Percentiles rank a stretch among this genome's conserved stretches.
Conservation (phyloP, 2,888 invertebrate genomes). For the Chrysolina haemoptera region DNA sequence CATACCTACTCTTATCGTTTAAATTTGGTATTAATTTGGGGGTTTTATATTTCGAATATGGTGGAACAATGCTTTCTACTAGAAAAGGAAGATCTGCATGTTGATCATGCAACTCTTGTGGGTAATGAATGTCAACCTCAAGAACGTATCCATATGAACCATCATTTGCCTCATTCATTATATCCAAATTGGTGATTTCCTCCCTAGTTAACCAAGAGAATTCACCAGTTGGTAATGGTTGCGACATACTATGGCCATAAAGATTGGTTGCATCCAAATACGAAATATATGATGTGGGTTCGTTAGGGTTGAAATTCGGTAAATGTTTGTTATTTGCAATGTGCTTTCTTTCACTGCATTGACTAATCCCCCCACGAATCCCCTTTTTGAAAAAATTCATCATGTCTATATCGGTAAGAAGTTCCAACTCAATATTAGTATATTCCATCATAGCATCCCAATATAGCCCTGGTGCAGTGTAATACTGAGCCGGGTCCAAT, state of each 20-base stretch:
- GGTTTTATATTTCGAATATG: too few relatives aligned
- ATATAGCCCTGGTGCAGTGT: slow-evolving; percentile 29
- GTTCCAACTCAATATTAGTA: slow-evolving; percentile 57
- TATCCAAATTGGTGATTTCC: too few relatives aligned
- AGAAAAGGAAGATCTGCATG: too few relatives aligned
- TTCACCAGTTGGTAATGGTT: slow-evolving; percentile 23
- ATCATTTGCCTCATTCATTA: too few relatives aligned
- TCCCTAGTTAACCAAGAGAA: neutral
- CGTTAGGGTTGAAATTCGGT: slow-evolving; percentile 6
- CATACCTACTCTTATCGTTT: too few relatives aligned
- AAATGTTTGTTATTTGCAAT: slow-evolving; percentile 6
- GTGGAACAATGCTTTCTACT: too few relatives aligned
- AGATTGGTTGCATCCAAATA: slow-evolving; percentile 30
- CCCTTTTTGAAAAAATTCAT: neutral
- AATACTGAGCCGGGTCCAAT: slow-evolving; percentile 22
- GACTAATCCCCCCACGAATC: too few relatives aligned
- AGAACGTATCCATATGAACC: too few relatives aligned
- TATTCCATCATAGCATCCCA: slow-evolving; percentile 26
- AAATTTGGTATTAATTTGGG: too few relatives aligned
- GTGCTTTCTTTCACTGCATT: neutral
- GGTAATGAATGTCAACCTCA: too few relatives aligned
- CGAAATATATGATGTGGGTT: slow-evolving; percentile 20
- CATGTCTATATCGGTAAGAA: slow-evolving; percentile 57
- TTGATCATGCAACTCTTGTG: too few relatives aligned
- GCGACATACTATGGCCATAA: slow-evolving; percentile 28